Percentiles rank a stretch among this genome's conserved stretches.
Conservation (phyloP, 2,113 vertebrate species). For the Myrmecobius fasciatus region DNA sequence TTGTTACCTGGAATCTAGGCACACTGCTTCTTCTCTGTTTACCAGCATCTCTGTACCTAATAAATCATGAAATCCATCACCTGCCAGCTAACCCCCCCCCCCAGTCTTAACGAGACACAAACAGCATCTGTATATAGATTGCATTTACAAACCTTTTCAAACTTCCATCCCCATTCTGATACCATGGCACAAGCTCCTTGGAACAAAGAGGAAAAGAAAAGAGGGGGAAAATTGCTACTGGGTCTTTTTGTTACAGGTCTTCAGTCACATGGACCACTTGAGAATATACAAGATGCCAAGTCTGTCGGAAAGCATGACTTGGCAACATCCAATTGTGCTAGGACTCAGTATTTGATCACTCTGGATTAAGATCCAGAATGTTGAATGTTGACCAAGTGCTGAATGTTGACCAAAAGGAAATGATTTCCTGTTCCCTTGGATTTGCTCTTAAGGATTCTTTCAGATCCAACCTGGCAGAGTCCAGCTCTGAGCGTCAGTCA, state of each 20-base stretch:
- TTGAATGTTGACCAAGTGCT: conserved; percentile 39
- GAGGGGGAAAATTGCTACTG: background rate
- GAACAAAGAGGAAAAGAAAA: background rate
- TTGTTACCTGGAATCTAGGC: background rate
- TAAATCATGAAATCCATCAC: background rate
- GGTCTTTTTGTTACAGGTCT: conserved; percentile 28
- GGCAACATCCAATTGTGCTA: conserved; percentile 37
- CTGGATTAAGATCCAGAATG: conserved; percentile 35
- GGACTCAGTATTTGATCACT: conserved; percentile 7
- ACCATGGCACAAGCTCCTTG: conserved; percentile 48
- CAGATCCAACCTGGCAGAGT: conserved; percentile 52
- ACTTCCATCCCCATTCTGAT: conserved; percentile 27
- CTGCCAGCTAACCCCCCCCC: background rate
- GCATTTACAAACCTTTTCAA: conserved; percentile 42
- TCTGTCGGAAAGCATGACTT: conserved; percentile 24
- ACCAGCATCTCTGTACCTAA: background rate
- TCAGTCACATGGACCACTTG: conserved; percentile 27
- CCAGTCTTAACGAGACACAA: background rate
- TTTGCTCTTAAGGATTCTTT: conserved; percentile 60
- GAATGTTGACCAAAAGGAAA: conserved; percentile 53
- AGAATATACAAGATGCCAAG: conserved; percentile 25
- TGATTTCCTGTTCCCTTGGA: conserved; percentile 66
- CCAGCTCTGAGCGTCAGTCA: background rate
- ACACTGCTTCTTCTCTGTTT: background rate
- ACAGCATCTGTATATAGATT: background rate